A percentile compares a stretch with the other conserved stretches of the same genome.
Conservation (phyloP, 2,797 vertebrate species). For the Lagocephalus sceleratus region DNA sequence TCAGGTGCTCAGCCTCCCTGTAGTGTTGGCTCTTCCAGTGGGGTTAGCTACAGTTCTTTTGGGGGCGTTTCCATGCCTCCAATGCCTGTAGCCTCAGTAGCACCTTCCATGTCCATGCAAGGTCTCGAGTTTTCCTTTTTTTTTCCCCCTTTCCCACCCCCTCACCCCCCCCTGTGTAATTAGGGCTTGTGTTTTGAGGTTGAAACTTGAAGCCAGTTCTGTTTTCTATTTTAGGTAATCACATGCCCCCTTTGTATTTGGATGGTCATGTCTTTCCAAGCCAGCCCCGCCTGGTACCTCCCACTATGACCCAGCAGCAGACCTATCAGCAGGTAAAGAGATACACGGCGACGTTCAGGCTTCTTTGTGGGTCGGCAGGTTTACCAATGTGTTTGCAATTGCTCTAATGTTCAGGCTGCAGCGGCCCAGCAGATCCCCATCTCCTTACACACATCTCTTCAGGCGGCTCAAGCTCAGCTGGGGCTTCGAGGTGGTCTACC, state of each 20-base stretch:
- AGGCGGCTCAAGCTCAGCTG: constrained; percentile 96
- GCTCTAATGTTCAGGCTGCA: constrained; percentile 77
- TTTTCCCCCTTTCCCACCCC: neutral
- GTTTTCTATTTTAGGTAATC: constrained; percentile 80
- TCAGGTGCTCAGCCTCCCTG: constrained; percentile 88
- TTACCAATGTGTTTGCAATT: constrained; percentile 14
- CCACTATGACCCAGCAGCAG: constrained; percentile 95
- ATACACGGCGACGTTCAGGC: neutral
- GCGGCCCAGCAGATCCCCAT: constrained; percentile 97
- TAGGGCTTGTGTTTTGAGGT: neutral
- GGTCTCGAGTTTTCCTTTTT: constrained; percentile 64
- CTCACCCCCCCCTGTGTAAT: neutral
- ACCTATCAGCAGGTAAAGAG: constrained; percentile 90
- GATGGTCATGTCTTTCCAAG: constrained; percentile 95
- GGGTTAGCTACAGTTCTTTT: constrained; percentile 96
- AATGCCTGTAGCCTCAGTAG: constrained; percentile 96
- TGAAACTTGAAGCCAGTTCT: constrained; percentile 1
- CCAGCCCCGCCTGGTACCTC: constrained; percentile 93
- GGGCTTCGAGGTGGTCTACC: constrained; percentile 92
- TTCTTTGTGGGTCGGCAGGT: constrained; percentile 2
- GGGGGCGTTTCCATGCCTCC: constrained; percentile 96
- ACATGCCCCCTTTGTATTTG: constrained; percentile 93
- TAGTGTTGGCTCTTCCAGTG: constrained; percentile 88
- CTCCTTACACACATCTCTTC: constrained; percentile 95
- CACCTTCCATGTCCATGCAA: constrained; percentile 97